phyloP scores from a whole-genome alignment of 92 coral and sea anemone species.

The Actinernus sp. region DNA sequence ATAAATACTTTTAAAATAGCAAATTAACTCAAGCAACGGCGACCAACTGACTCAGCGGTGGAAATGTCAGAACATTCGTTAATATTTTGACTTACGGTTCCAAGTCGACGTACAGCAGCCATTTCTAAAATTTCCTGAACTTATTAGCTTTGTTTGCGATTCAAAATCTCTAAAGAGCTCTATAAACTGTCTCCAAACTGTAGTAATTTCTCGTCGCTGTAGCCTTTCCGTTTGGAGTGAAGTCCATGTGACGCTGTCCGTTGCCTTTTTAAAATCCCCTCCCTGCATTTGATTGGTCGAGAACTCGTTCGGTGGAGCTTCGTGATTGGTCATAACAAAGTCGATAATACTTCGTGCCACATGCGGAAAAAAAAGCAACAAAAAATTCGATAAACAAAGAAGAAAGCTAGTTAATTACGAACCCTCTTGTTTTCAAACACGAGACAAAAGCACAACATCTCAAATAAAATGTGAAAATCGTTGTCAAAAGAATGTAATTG shows the following conservation, averaged over 20 bases:
- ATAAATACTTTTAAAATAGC: no score
- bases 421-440: no score
- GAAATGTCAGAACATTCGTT: background rate
- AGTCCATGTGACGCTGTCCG: slow-evolving; percentile 54
- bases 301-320: background rate
- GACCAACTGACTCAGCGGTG: background rate
- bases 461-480: no score
- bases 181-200: no score
- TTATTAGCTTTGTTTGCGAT: no score
- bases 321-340: background rate
- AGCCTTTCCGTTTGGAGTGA: slow-evolving; percentile 58
- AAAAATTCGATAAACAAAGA: no score
- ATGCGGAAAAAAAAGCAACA: background rate
- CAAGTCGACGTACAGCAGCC: slow-evolving; percentile 96
- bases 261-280: slow-evolving; percentile 91
- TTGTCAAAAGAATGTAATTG: no score
- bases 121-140: slow-evolving; percentile 6
- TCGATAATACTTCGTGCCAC: slow-evolving; percentile 5
- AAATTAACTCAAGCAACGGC: no score
- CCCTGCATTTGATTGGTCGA: slow-evolving; percentile 89
- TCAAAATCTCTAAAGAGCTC: no score
- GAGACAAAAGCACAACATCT: no score
- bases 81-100: slow-evolving; percentile 67
- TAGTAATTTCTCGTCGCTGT: background rate
- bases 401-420: no score